phyloP scores from a whole-genome alignment of 2,113 vertebrate species.

The Ptilonorhynchus violaceus region DNA sequence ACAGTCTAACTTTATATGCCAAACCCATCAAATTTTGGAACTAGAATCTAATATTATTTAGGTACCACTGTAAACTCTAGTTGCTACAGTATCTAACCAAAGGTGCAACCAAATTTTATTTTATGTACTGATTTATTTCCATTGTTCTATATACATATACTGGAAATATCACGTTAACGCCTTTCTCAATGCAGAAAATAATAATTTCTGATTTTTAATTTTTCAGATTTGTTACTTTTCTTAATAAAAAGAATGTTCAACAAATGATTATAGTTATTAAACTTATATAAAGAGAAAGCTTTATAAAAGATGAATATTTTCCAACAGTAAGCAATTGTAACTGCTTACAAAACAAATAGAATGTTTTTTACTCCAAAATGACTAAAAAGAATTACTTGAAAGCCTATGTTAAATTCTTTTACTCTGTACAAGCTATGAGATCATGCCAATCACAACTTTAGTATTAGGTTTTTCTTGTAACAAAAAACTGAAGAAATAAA shows the following conservation, averaged over 20 bases:
- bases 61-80: not conserved
- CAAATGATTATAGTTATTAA: not conserved
- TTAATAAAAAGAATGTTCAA: not conserved
- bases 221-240: slow-evolving; percentile 7
- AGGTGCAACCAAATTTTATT: not conserved
- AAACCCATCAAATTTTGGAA: not conserved
- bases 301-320: not conserved
- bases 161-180: not conserved
- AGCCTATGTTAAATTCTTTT: not conserved
- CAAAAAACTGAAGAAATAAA: slow-evolving; percentile 49
- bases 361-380: not conserved
- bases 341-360: not conserved
- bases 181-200: not conserved
- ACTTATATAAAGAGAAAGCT: not conserved
- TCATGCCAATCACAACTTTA: not conserved
- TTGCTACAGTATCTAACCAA: not conserved
- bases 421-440: not conserved
- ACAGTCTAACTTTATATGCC: not conserved
- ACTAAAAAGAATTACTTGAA: not conserved
- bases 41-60: not conserved
- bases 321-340: not conserved
- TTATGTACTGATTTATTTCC: not conserved
- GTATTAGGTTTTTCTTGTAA: not conserved
- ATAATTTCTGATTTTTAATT: slow-evolving; percentile 10
- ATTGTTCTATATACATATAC: not conserved